phyloP scores from a whole-genome alignment of 2,113 vertebrate species.

The Gavialis gangeticus region DNA sequence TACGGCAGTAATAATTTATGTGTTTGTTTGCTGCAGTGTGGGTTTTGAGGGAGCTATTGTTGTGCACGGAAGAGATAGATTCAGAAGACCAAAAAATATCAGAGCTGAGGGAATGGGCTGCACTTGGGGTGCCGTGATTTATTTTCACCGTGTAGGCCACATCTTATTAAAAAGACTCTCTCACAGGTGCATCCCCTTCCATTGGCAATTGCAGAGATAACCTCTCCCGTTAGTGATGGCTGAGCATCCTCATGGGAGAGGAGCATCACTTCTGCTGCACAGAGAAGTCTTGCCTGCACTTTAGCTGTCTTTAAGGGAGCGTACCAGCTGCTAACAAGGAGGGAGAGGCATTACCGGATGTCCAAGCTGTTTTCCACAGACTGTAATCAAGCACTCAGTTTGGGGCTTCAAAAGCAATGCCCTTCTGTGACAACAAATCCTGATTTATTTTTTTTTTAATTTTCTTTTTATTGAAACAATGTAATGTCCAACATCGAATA shows the following conservation, averaged over 20 bases:
- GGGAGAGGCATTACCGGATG: not conserved
- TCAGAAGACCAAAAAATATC: not conserved
- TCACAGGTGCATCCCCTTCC: constrained; percentile 16
- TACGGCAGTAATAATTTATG: constrained; percentile 9
- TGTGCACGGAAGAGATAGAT: not conserved
- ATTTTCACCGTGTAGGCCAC: not conserved
- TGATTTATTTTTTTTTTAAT: not conserved
- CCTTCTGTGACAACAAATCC: not conserved
- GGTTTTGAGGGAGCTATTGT: constrained; percentile 16
- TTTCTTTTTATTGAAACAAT: not conserved
- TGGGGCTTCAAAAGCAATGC: not conserved
- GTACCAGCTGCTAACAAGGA: not conserved
- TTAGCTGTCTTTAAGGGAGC: not conserved
- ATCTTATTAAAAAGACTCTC: constrained; percentile 45
- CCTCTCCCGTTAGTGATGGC: not conserved
- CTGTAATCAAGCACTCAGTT: not conserved
- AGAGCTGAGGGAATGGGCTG: not conserved
- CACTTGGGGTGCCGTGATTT: not conserved
- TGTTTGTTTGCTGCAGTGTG: constrained; percentile 41
- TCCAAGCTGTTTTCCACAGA: too few species aligned
- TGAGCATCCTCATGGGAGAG: fast-evolving
- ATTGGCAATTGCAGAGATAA: constrained; percentile 24
- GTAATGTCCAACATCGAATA: not conserved
- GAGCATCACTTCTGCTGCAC: not conserved
- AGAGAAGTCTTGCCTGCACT: not conserved